Evolutionary conservation across 30 jellyfish, hydroid and myxozoan species (phyloP), one percentile per base, ranked within the genome.

Genomic region (Cassiopea xamachana): DNA sequence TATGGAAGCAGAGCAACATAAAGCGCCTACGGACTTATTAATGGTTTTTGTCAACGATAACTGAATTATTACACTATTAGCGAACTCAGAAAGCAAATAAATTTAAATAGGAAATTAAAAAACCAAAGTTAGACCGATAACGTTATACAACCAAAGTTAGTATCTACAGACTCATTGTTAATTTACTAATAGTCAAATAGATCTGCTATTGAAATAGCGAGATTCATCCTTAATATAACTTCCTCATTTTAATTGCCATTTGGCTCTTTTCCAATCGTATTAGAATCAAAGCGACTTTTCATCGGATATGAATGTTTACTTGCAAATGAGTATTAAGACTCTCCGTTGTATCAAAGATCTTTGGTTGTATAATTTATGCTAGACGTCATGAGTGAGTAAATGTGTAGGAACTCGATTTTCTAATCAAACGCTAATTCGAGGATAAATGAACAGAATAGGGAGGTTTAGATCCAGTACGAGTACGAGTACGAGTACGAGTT

Each of bases 11-110:
- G 27, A 71, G 15, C 80, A 55, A 1, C 80, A 14, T 27, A 71
- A 71, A 71, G 15, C 80, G 80, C 80, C 80, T 71, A 71, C 80
- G 39, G 80, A 16, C 80, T 43, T 19, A 27, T 27, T 27, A 71
- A 71, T 71, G 80, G 80, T 14, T 71, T 18, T 43, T 71, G 15
- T 15, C 55, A 18, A 71, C 7, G 47, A 71, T 71, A 71, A 71
- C n/a, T 71, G 80, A 71, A 71, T 71, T 71, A 71, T 4, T 18
- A 10, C 7, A 71, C 12, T 15, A 71, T 18, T 19, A 71, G 55
- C 27, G 4, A 27, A 6, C 39, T n/a, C 47, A 71, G 58, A 43
- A 71, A 8, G 55, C 50, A 71, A 55, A 55, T 43, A 71, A 71
- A 71, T 16, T 71, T 19, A 71, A 71, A 55, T 71, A 19, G 80